These are phyloP conservation scores for Physeter macrocephalus DNA, from an alignment of 2,113 vertebrate species.

Conservation along the genomic window DNA sequence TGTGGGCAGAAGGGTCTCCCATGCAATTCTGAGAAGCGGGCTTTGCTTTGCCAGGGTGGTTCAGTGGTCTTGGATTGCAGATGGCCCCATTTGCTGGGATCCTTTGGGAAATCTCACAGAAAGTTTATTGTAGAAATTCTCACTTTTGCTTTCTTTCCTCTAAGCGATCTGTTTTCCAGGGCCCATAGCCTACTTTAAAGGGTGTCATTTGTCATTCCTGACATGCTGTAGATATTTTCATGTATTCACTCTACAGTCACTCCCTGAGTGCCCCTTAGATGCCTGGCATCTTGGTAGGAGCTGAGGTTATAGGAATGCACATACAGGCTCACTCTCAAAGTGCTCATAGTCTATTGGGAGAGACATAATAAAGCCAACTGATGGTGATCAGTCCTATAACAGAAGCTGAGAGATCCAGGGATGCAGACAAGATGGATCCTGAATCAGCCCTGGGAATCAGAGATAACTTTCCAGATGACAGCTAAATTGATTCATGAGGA, in stretches of 20 bases:
- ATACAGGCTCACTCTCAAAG: background rate
- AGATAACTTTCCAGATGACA: background rate
- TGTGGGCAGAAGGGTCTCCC: background rate
- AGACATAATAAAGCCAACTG: background rate
- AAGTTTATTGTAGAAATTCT: conserved; percentile 14
- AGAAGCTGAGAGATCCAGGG: background rate
- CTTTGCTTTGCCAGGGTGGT: conserved; percentile 65
- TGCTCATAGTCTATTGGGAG: background rate
- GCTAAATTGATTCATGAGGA: background rate
- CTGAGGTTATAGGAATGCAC: background rate
- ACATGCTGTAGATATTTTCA: background rate
- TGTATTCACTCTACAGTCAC: background rate
- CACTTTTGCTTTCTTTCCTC: conserved; percentile 19
- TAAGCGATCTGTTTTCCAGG: background rate
- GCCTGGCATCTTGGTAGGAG: background rate
- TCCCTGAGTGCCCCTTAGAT: background rate
- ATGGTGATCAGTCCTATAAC: background rate
- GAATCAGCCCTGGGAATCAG: background rate
- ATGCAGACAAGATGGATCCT: background rate
- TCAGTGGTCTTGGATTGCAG: conserved; percentile 31
- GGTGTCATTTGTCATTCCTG: background rate
- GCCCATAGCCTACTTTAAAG: background rate
- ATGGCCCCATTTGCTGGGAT: background rate
- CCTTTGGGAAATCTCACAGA: conserved; percentile 27
- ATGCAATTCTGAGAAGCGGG: conserved; percentile 42